Evolutionary conservation across 2,888 invertebrate species (phyloP).

Genomic region (Pristionchus arcanus): DNA sequence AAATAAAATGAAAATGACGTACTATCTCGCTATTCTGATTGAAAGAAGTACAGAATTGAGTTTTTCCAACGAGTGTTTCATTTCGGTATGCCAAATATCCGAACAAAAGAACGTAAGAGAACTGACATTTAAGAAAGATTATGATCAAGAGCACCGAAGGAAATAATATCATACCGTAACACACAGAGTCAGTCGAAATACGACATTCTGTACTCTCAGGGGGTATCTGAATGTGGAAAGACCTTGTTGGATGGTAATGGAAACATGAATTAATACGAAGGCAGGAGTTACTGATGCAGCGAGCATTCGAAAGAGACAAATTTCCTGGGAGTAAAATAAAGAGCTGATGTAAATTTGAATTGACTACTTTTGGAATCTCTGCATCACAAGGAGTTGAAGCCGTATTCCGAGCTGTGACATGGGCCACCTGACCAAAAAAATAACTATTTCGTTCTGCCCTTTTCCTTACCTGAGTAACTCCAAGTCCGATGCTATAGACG

Average conservation of each 20-base stretch:
- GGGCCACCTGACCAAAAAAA: background rate
- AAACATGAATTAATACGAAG: conserved; percentile 14
- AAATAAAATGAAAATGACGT: background rate
- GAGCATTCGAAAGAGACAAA: conserved; percentile 33
- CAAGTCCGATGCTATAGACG: background rate
- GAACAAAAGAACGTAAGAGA: background rate
- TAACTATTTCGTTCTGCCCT: too few species aligned
- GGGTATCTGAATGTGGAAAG: background rate
- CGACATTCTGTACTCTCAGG: background rate
- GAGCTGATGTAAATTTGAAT: background rate
- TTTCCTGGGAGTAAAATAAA: background rate
- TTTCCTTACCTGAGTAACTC: background rate
- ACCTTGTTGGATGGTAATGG: conserved; percentile 14
- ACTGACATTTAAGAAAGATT: background rate
- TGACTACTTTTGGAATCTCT: background rate
- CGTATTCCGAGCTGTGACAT: background rate
- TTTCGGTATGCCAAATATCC: background rate
- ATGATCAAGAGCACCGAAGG: too few species aligned
- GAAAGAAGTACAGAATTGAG: background rate
- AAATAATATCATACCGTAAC: background rate
- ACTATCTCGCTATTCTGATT: background rate
- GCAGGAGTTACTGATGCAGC: background rate
- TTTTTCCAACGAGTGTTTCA: background rate
- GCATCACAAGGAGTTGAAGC: background rate
- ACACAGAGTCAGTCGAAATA: background rate